A percentile compares a stretch with the other conserved stretches of the same genome.
Evolutionary conservation across 2,888 invertebrate species (phyloP).

Genomic region (Julus scanicus): DNA sequence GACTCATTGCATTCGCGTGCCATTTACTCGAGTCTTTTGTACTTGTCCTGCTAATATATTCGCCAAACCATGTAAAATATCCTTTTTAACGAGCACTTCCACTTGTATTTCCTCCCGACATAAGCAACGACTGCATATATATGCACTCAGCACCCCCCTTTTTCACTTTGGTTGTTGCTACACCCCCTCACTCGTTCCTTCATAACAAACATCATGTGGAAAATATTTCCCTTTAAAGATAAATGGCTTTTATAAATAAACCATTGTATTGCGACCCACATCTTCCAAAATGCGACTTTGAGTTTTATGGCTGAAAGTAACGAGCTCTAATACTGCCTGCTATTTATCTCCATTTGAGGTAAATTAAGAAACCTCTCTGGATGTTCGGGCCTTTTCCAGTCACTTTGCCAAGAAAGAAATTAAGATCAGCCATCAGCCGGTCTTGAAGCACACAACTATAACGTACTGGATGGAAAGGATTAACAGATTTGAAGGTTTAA

Average conservation of each 20-base stretch:
- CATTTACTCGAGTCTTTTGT: background rate
- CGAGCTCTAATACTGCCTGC: conserved; percentile 14
- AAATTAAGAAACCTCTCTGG: conserved; percentile 22
- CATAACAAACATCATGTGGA: conserved; percentile 8
- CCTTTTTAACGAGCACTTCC: background rate
- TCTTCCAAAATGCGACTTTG: conserved; percentile 1
- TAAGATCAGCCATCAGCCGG: background rate
- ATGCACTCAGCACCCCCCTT: background rate
- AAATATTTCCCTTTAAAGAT: conserved; percentile 30
- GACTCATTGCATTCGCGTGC: background rate
- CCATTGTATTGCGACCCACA: conserved; percentile 7
- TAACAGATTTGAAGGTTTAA: background rate
- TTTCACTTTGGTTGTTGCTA: background rate
- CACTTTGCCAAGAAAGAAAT: conserved; percentile 24
- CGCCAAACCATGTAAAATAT: conserved; percentile 30
- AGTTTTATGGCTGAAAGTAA: conserved; percentile 31
- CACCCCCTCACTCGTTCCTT: conserved; percentile 20
- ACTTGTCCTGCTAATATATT: background rate
- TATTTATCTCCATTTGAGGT: conserved; percentile 40
- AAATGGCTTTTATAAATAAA: conserved; percentile 41
- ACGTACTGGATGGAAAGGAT: background rate
- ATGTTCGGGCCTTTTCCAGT: background rate
- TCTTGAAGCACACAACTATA: background rate
- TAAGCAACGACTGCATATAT: background rate
- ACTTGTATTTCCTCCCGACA: background rate